Conservation (phyloP, 2,113 vertebrate species). For the Apteryx mantelli region DNA sequence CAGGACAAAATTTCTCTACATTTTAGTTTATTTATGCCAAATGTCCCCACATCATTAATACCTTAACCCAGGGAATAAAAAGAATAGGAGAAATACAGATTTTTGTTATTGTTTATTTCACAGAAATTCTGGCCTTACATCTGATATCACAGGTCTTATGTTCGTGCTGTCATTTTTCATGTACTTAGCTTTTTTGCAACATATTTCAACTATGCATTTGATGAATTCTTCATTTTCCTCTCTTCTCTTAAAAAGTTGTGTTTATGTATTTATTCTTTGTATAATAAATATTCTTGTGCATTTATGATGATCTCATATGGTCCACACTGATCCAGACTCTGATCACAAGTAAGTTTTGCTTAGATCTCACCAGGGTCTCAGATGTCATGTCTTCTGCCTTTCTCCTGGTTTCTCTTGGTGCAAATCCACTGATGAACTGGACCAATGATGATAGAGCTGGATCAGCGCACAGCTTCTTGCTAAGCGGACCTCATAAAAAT, state of each 20-base stretch:
- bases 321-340: neutral
- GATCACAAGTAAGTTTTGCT: neutral
- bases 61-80: neutral
- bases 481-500: neutral
- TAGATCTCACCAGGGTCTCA: neutral
- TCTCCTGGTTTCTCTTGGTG: neutral
- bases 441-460: neutral
- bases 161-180: neutral
- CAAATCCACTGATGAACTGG: neutral
- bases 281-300: neutral
- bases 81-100: neutral
- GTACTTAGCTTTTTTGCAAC: too few species aligned
- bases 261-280: neutral
- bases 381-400: neutral
- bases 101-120: neutral
- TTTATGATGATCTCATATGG: neutral
- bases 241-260: neutral
- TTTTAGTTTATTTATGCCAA: neutral
- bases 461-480: neutral
- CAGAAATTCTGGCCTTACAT: neutral
- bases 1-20: neutral
- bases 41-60: neutral
- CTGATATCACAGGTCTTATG: neutral
- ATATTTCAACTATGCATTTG: neutral
- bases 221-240: neutral